These are phyloP conservation scores for Sebastes alutus DNA, from an alignment of 2,797 vertebrate species.

Conservation along the genomic window DNA sequence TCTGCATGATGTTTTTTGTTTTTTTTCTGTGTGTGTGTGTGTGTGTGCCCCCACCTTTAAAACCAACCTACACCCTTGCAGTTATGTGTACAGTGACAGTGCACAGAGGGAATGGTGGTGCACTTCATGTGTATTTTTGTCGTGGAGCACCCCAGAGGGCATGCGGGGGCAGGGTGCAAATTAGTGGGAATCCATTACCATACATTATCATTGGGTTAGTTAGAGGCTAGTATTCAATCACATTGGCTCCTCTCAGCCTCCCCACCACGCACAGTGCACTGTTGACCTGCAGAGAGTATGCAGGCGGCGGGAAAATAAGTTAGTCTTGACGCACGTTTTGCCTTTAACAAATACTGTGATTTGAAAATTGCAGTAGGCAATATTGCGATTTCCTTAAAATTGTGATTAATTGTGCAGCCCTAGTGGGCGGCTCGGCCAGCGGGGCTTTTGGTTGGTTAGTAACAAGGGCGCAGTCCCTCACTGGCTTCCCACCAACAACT, in stretches of 20 bases:
- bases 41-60: not conserved
- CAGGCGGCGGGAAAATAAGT: not conserved
- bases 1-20: not conserved
- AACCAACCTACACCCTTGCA: not conserved
- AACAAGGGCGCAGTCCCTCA: not conserved
- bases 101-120: not conserved
- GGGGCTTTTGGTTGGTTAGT: fast-evolving
- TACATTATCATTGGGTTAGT: not conserved
- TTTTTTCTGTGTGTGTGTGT: not conserved
- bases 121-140: not conserved
- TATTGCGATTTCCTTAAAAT: no score
- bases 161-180: not conserved
- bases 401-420: no score
- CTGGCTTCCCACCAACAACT: not conserved
- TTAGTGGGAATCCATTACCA: not conserved
- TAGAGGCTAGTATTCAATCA: not conserved
- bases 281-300: not conserved
- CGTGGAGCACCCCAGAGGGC: not conserved
- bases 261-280: not conserved
- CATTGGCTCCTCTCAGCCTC: not conserved
- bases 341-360: no score
- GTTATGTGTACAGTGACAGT: not conserved
- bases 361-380: no score
- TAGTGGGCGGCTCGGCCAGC: not conserved
- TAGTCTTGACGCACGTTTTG: not conserved